phyloP scores from a whole-genome alignment of 1,140 invertebrate species.

The Neuroterus valhalla region DNA sequence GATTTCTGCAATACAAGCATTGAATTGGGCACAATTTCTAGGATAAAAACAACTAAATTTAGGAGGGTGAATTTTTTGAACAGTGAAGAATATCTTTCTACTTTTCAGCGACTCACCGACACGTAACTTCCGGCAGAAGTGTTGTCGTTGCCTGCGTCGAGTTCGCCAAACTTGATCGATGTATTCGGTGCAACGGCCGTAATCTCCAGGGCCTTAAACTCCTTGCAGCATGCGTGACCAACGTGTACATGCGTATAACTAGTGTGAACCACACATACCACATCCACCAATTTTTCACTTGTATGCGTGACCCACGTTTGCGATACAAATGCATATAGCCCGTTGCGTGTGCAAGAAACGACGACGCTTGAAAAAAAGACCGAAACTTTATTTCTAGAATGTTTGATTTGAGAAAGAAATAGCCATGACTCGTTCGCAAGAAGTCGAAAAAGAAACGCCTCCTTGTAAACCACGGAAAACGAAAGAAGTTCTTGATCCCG shows the following conservation, averaged over 20 bases:
- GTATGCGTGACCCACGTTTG: constrained; percentile 47
- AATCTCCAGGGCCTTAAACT: constrained; percentile 66
- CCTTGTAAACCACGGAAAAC: constrained; percentile 63
- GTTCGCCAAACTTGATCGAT: constrained; percentile 53
- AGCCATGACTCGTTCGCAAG: constrained; percentile 59
- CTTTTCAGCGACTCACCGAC: constrained; percentile 10
- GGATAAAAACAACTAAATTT: neutral
- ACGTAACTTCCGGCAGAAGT: constrained; percentile 29
- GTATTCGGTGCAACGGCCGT: constrained; percentile 67
- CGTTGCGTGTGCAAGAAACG: constrained; percentile 49
- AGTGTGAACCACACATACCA: constrained; percentile 20
- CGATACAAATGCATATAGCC: constrained; percentile 43
- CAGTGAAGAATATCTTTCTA: constrained; percentile 10
- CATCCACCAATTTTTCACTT: constrained; percentile 28
- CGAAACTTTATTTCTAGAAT: constrained; percentile 73
- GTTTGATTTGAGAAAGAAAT: constrained; percentile 73
- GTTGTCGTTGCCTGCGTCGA: constrained; percentile 19
- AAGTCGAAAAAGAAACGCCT: constrained; percentile 53
- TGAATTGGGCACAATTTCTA: neutral
- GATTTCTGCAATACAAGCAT: too few relatives aligned
- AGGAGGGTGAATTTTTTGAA: neutral
- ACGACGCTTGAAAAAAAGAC: constrained; percentile 52
- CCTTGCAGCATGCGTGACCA: constrained; percentile 57
- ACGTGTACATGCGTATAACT: constrained; percentile 29
- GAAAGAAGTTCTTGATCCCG: constrained; percentile 72